A percentile compares a stretch with the other conserved stretches of the same genome.
Evolutionary conservation across 2,888 invertebrate species (phyloP).

Genomic region (Lithodes maja): DNA sequence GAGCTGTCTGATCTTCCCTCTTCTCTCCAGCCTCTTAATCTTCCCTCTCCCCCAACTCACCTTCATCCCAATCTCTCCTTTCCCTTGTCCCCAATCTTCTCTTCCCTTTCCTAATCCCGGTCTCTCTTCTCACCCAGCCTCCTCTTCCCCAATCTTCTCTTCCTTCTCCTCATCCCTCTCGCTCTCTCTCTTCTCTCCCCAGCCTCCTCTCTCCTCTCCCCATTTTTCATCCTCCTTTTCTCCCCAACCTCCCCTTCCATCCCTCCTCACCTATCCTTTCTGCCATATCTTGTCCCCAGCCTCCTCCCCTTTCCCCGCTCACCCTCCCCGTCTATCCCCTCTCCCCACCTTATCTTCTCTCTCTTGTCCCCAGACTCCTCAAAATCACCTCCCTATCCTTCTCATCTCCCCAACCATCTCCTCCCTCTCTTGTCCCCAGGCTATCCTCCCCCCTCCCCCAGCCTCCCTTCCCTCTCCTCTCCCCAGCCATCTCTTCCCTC

Average conservation of each 20-base stretch:
- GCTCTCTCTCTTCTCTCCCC: not conserved
- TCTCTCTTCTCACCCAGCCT: not conserved
- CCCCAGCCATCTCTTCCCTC: not conserved
- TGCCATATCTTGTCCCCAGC: not conserved
- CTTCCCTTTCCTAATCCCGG: not conserved
- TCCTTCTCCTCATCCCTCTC: not conserved
- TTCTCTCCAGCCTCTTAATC: not conserved
- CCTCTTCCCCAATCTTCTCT: not conserved
- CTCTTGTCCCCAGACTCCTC: too few relatives aligned
- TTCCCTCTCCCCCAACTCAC: not conserved
- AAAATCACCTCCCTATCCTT: too few relatives aligned
- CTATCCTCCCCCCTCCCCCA: too few relatives aligned
- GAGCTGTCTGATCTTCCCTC: not conserved
- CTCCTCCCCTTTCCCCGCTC: not conserved
- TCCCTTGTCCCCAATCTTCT: not conserved
- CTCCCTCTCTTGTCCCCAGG: too few relatives aligned
- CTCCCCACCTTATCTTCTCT: too few relatives aligned
- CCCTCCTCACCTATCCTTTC: not conserved
- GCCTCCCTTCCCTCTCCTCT: too few relatives aligned
- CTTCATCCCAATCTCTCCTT: too few relatives aligned
- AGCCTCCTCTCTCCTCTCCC: not conserved
- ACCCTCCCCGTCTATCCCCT: not conserved
- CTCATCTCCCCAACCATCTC: too few relatives aligned
- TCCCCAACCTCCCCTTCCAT: not conserved
- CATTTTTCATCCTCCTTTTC: not conserved